Base-by-base conservation (phyloP, 2,113 vertebrate species). In the Noctilio leporinus region DNA sequence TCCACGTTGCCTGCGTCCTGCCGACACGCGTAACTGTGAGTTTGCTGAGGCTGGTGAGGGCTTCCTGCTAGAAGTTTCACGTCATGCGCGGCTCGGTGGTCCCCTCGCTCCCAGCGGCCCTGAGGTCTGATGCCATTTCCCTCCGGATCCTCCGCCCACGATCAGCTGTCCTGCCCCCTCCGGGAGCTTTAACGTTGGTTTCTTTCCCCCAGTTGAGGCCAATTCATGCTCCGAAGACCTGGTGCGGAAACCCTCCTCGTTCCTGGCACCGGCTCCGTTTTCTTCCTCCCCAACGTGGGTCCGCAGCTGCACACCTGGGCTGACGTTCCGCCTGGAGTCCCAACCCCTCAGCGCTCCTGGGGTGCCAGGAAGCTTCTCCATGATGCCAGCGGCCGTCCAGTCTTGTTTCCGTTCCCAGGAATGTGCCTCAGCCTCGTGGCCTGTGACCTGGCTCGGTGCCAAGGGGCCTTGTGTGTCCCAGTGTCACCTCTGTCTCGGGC, bases 351-450 rank as follows among this genome's bases (percentile, higher is more conserved):
- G 49, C 40, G 40, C 7, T 73, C 67, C 30, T 10, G 33, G 75
- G 53, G 30, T 5, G 3, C 65, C 40, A 4, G 3, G 49, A 43
- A 57, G 30, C 67, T 57, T 1, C 33, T 9, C 24, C 35, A 26
- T 38, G 2, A 45, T 20, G 9, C 10, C n/a, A 7, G 24, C 0
- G 26, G 30, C 28, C 20, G 3, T 4, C 17, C 43, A 1, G 24
- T 28, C 45, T 5, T 1, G 47, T 51, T 59, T 28, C 19, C 17
- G 3, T 7, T 20, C 28, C 35, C 38, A 3, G 7, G 10, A 40
- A 2, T 0, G 9, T 10, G 1, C 20, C 19, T 28, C 16, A 4
- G 5, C 6, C 19, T 0, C 0, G 4, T 0, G 2, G 33, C 20
- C 53, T 6, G 5, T 2, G 73, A 28, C 69, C 24, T 40, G 2